Evolutionary conservation across 2,888 invertebrate genomes (phyloP), one percentile per base, ranked within the genome.

Genomic region (Marronus borbonicus): DNA sequence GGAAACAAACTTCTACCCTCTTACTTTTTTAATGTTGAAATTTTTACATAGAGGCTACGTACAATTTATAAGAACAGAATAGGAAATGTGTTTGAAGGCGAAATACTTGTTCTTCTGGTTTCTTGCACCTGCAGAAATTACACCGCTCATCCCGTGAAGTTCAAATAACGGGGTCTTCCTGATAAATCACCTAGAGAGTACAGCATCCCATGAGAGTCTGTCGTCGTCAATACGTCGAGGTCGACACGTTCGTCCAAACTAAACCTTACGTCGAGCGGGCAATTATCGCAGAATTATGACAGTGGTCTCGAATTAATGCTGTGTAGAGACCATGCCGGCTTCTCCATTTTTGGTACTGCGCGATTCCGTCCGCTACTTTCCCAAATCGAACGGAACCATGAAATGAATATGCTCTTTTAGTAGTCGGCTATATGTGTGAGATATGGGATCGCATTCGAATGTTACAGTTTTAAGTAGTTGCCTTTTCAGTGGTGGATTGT

Each of bases 211-310:
- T 5, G 7, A 31, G 31, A 36, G 31, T 36, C 50, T 68, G 12
- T 52, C 28, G 28, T 14, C 68, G 50, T 68, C 70, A 70, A 55
- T 70, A 10, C 24, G 28, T 3, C 24, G 28, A 49, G 10, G 68
- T 68, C 68, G 58, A 70, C 17, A 39, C 70, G 58, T 58, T 55
- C 70, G 36, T 36, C 58, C 70, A 58, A 55, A 55, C 52, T 70
- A 70, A 70, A 55, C 55, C 20, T 55, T 58, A 49, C 69, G 31
- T 77, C 79, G 55, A 55, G 76, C 58, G 76, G 36, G 76, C 79
- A 79, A 79, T 79, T 79, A 79, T 69, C 76, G 79, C 76, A 77
- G 69, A 79, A 79, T 79, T 79, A 79, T 79, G 79, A 79, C 78
- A 79, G 78, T 78, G 79, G 77, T 65, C 44, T 58, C 58, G 76